Percentiles rank a stretch among this genome's conserved stretches.
phyloP scores from a whole-genome alignment of 2,888 invertebrate genomes.

The Metalampra italica region DNA sequence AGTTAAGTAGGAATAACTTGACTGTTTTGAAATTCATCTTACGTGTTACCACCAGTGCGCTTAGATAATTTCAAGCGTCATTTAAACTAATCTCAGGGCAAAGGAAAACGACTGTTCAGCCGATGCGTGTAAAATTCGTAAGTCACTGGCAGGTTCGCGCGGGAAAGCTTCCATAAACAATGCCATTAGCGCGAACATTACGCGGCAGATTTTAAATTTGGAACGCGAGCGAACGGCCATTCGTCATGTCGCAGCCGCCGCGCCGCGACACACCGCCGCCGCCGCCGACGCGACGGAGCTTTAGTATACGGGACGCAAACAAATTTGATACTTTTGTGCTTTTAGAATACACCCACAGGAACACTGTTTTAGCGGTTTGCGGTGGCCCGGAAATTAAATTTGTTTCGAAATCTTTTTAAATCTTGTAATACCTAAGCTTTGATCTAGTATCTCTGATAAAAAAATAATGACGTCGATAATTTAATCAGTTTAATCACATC shows the following conservation, averaged over 20 bases:
- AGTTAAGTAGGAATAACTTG: too few species aligned
- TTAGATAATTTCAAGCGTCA: slow-evolving; percentile 51
- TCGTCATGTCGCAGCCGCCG: slow-evolving; percentile 73
- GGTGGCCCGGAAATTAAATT: too few species aligned
- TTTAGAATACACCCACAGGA: too few species aligned
- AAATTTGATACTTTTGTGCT: slow-evolving; percentile 42
- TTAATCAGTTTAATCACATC: too few species aligned
- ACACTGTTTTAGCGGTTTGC: too few species aligned
- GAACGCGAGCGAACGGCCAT: slow-evolving; percentile 65
- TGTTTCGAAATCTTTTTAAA: too few species aligned
- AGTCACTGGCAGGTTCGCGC: slow-evolving; percentile 63
- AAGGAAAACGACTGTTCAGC: slow-evolving; percentile 41
- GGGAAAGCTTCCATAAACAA: slow-evolving; percentile 69
- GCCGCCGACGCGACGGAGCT: too few species aligned
- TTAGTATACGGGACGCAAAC: slow-evolving; percentile 18
- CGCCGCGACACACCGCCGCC: slow-evolving; percentile 62
- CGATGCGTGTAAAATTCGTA: slow-evolving; percentile 53
- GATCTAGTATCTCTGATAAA: too few species aligned
- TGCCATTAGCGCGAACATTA: slow-evolving; percentile 74
- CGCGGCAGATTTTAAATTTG: slow-evolving; percentile 77
- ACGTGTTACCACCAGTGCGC: slow-evolving; percentile 19
- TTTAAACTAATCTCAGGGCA: slow-evolving; percentile 40
- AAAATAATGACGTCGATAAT: too few species aligned
- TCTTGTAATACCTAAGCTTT: too few species aligned
- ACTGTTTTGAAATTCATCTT: too few species aligned